Percentiles rank a stretch among this genome's conserved stretches.
Conservation (phyloP, 2,888 invertebrate species). For the Ethmia dodecea region DNA sequence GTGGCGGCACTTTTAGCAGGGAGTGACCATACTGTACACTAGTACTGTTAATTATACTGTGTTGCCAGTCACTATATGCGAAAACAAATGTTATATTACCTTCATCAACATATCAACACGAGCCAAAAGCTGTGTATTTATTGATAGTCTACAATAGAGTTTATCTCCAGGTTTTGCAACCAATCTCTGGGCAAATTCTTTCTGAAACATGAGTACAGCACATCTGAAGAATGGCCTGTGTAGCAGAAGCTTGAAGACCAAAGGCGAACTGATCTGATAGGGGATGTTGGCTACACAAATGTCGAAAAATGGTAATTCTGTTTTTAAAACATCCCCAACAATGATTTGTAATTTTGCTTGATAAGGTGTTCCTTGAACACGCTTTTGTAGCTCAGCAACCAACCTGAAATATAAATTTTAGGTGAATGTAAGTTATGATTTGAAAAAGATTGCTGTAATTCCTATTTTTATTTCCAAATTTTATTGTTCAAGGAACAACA, state of each 20-base stretch:
- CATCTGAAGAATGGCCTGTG: slow-evolving; percentile 92
- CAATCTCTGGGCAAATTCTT: slow-evolving; percentile 97
- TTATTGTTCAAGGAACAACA: too few species aligned
- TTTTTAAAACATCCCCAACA: slow-evolving; percentile 96
- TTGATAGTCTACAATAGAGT: slow-evolving; percentile 95
- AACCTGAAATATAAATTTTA: slow-evolving; percentile 70
- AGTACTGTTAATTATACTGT: too few species aligned
- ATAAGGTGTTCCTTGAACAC: slow-evolving; percentile 92
- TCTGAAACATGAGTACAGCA: slow-evolving; percentile 99
- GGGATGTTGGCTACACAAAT: slow-evolving; percentile 99
- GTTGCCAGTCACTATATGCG: neutral
- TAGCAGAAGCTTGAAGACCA: slow-evolving; percentile 95
- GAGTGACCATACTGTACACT: too few species aligned
- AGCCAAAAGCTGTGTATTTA: slow-evolving; percentile 97
- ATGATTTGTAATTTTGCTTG: slow-evolving; percentile 95
- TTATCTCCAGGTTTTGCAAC: slow-evolving; percentile 99
- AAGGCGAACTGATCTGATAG: slow-evolving; percentile 97
- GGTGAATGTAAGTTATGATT: too few species aligned
- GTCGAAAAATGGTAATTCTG: slow-evolving; percentile 97
- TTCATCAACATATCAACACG: slow-evolving; percentile 98
- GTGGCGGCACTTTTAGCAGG: too few species aligned
- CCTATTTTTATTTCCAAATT: too few species aligned
- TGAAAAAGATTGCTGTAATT: too few species aligned
- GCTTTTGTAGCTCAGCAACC: slow-evolving; percentile 97
- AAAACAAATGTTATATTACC: too few species aligned